These are phyloP conservation scores for Drosophila anomalata DNA, from an alignment of 2,888 invertebrate species.

Conservation along the genomic window DNA sequence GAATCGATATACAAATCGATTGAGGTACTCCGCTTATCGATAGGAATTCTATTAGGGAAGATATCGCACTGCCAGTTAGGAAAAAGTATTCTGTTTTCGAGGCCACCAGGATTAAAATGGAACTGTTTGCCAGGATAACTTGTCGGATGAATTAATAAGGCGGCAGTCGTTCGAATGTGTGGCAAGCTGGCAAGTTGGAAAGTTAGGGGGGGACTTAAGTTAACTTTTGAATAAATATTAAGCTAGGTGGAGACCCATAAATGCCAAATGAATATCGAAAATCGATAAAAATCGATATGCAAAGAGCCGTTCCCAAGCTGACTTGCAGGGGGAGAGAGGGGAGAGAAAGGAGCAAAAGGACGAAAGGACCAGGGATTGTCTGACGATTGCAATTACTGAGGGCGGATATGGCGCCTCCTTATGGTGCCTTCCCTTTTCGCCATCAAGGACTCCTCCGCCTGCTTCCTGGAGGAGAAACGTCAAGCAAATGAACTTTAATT, in stretches of 20 bases:
- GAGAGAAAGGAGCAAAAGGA: too few relatives aligned
- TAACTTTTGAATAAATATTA: background rate
- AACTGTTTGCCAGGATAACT: background rate
- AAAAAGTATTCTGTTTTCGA: background rate
- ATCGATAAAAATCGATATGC: conserved; percentile 23
- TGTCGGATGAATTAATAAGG: background rate
- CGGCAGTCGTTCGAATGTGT: background rate
- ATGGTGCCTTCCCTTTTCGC: too few relatives aligned
- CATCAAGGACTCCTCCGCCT: background rate
- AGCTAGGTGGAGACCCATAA: background rate
- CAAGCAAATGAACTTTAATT: conserved; percentile 73
- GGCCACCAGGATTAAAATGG: background rate
- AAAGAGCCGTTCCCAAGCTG: conserved; percentile 2
- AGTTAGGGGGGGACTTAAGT: background rate
- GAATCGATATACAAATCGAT: too few relatives aligned
- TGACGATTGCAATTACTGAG: conserved; percentile 73
- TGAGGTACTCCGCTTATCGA: too few relatives aligned
- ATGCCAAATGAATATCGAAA: conserved; percentile 14
- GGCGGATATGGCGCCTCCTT: conserved; percentile 59
- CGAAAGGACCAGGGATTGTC: conserved; percentile 48
- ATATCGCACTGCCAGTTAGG: too few relatives aligned
- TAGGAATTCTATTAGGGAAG: too few relatives aligned
- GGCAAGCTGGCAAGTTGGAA: background rate
- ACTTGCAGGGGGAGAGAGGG: background rate
- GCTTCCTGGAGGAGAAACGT: conserved; percentile 27